Conservation (phyloP, 2,797 vertebrate genomes). For the Malacoctenus gilli region DNA sequence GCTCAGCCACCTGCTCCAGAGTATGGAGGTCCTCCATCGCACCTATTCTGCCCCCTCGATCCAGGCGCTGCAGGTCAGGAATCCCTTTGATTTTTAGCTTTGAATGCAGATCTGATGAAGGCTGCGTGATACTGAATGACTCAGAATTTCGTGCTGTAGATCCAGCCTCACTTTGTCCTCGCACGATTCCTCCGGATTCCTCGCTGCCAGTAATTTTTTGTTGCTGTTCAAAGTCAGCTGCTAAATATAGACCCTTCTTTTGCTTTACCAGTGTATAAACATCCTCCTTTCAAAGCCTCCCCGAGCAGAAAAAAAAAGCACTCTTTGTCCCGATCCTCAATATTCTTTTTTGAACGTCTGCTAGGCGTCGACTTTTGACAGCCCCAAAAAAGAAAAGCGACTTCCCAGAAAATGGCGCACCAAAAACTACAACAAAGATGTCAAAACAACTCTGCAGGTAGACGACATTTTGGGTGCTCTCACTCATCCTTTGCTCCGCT, state of each 20-base stretch:
- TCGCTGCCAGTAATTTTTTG: constrained; percentile 6
- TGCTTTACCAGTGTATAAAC: constrained; percentile 3
- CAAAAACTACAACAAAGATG: constrained; percentile 92
- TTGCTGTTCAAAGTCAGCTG: constrained; percentile 14
- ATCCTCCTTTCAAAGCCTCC: constrained; percentile 3
- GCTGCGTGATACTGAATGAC: constrained; percentile 4
- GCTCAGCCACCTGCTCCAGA: constrained; percentile 92
- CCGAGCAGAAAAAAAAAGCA: constrained; percentile 10
- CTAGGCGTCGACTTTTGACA: constrained; percentile 91
- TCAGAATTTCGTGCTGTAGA: constrained; percentile 1
- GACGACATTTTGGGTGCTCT: constrained; percentile 4
- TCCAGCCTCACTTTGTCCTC: constrained; percentile 6
- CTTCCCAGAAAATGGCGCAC: constrained; percentile 89
- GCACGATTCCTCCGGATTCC: constrained; percentile 28
- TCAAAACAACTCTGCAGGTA: constrained; percentile 95
- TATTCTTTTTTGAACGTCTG: constrained; percentile 14
- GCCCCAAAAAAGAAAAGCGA: constrained; percentile 96
- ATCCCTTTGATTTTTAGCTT: constrained; percentile 6
- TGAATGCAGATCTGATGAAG: background rate
- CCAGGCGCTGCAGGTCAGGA: constrained; percentile 91
- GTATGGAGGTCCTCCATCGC: constrained; percentile 96
- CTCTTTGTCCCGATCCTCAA: background rate
- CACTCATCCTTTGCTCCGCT: constrained; percentile 1
- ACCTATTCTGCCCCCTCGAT: constrained; percentile 97
- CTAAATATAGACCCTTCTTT: constrained; percentile 39